phyloP scores from a whole-genome alignment of 1,140 invertebrate genomes.

The Eumeta japonica region DNA sequence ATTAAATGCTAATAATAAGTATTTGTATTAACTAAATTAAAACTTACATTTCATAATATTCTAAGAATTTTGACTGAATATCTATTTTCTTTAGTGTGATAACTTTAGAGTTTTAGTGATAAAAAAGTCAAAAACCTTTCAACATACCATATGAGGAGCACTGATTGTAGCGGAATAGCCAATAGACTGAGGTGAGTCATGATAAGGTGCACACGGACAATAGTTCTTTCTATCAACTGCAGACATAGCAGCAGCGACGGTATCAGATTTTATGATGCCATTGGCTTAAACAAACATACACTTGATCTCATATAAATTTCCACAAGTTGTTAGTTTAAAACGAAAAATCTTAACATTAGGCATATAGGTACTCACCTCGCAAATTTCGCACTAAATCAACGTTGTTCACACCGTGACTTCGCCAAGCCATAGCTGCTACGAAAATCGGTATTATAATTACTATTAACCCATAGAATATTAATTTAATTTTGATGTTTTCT shows the following conservation, averaged over 20 bases:
- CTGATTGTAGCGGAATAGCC: slow-evolving; percentile 92
- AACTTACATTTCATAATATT: no score
- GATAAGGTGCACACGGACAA: slow-evolving; percentile 75
- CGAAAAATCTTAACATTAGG: not conserved
- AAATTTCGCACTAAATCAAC: slow-evolving; percentile 81
- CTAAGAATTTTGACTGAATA: no score
- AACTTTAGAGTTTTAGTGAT: not conserved
- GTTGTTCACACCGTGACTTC: slow-evolving; percentile 83
- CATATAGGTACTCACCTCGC: slow-evolving; percentile 63
- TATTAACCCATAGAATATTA: no score
- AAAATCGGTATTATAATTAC: slow-evolving; percentile 7
- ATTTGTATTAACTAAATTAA: no score
- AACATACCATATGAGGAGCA: slow-evolving; percentile 94
- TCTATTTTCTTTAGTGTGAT: no score
- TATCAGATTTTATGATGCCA: slow-evolving; percentile 77
- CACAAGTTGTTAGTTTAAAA: no score
- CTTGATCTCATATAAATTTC: slow-evolving; percentile 4
- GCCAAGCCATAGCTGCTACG: slow-evolving; percentile 64
- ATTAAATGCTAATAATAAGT: no score
- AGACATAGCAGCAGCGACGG: slow-evolving; percentile 82
- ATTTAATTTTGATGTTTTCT: not conserved
- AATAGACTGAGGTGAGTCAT: slow-evolving; percentile 87
- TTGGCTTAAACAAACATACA: slow-evolving; percentile 66
- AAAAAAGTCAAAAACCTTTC: not conserved
- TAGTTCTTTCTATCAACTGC: slow-evolving; percentile 84